These are phyloP conservation scores for Byasa hedistus DNA, from an alignment of 2,888 invertebrate genomes.

Conservation along the genomic window DNA sequence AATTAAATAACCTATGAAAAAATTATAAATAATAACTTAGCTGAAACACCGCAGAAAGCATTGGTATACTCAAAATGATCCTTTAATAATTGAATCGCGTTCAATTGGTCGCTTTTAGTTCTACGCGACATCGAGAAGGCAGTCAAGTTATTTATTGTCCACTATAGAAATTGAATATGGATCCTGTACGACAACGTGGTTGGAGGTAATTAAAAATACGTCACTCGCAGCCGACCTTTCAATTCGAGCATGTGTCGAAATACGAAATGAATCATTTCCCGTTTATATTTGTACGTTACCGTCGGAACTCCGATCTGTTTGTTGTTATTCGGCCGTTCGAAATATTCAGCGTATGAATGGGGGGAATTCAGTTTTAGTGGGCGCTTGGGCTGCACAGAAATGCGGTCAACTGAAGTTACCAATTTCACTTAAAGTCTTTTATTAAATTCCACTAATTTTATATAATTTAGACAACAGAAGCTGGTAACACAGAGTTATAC, in stretches of 20 bases:
- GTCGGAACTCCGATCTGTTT: slow-evolving; percentile 41
- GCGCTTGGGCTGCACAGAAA: slow-evolving; percentile 13
- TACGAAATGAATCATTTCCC: slow-evolving; percentile 75
- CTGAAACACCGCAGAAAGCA: too few relatives aligned
- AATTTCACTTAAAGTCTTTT: slow-evolving; percentile 8
- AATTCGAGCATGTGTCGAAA: slow-evolving; percentile 76
- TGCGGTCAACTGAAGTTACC: slow-evolving; percentile 3
- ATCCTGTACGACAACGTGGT: slow-evolving; percentile 63
- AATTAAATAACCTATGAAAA: too few relatives aligned
- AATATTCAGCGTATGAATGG: slow-evolving; percentile 38
- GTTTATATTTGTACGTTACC: slow-evolving; percentile 66
- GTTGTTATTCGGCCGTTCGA: slow-evolving; percentile 43
- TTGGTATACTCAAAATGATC: slow-evolving; percentile 17
- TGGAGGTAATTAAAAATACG: slow-evolving; percentile 78
- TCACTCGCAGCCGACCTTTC: slow-evolving; percentile 76
- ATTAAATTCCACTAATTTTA: not conserved
- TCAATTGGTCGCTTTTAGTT: slow-evolving; percentile 44
- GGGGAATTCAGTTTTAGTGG: slow-evolving; percentile 36
- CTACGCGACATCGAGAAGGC: slow-evolving; percentile 43
- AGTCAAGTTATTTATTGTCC: slow-evolving; percentile 67
- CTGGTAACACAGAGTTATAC: too few relatives aligned
- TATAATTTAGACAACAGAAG: not conserved
- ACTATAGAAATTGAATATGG: slow-evolving; percentile 72
- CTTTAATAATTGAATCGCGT: slow-evolving; percentile 48
- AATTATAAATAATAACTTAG: too few relatives aligned